Percentiles rank a stretch among this genome's conserved stretches.
These are phyloP conservation scores for Denticeps clupeoides DNA, from an alignment of 2,797 vertebrate genomes.

Conservation along the genomic window DNA sequence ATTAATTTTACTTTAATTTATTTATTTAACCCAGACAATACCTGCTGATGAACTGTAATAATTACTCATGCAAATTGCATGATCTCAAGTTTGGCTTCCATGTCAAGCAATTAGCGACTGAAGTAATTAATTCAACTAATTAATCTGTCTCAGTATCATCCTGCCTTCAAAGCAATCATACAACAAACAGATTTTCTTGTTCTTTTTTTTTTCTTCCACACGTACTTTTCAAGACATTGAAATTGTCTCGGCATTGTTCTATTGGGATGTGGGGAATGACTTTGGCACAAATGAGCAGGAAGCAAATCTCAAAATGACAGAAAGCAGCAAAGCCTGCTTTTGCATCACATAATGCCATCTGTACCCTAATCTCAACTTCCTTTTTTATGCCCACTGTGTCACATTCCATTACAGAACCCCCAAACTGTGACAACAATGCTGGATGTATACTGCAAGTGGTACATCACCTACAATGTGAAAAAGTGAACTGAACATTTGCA, in stretches of 20 bases:
- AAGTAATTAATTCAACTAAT: constrained; percentile 26
- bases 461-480: no score
- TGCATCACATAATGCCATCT: constrained; percentile 11
- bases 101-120: constrained; percentile 40
- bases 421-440: no score
- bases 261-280: no score
- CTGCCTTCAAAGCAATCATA: constrained; percentile 1
- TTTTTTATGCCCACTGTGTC: no score
- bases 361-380: no score
- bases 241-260: no score
- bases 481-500: no score
- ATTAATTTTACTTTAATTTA: constrained; percentile 36
- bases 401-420: no score
- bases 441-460: no score
- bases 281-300: no score
- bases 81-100: constrained; percentile 36
- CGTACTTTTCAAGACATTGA: background rate
- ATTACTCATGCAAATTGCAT: constrained; percentile 34
- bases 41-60: constrained; percentile 48
- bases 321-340: no score
- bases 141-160: constrained; percentile 18
- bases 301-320: no score
- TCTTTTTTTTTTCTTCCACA: constrained; percentile 1
- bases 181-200: background rate
- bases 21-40: constrained; percentile 50